Base-by-base conservation (phyloP, 2,888 invertebrate species). In the Cactoblastis cactorum region DNA sequence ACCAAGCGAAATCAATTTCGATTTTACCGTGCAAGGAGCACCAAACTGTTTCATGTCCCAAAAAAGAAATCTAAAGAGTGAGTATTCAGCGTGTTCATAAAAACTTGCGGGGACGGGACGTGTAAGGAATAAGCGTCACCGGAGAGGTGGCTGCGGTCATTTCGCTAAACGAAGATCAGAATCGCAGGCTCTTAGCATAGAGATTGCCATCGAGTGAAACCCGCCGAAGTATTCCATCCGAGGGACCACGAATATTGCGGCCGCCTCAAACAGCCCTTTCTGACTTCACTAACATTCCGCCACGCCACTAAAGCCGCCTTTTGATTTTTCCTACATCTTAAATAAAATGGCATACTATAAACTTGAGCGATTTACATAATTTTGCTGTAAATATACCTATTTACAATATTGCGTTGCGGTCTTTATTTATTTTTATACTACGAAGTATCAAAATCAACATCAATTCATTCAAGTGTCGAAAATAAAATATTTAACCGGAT, bases 101-200 rank as follows among this genome's bases (percentile, higher is more conserved):
- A 87, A 87, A 84, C 80, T 84, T 81, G 69, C 79, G 74, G 76
- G 79, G 80, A 79, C 78, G 77, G 79, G 83, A 88, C 87, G 88
- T 88, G 88, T 86, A 80, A 80, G 83, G 87, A 87, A 86, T 88
- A 86, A 85, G 76, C 85, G 83, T 84, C 83, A 80, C 81, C 78
- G 74, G 73, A 72, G 80, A 80, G 83, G 87, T 81, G 86, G 76
- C 86, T 86, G 89, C 85, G 89, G 89, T 89, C 89, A 89, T 89
- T 89, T 71, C 84, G 88, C 86, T 88, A 89, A 89, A 88, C 88
- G 89, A 88, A 89, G 89, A 89, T 89, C 88, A 83, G 85, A 89
- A 89, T 89, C 89, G 86, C 83, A 83, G 81, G 85, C 88, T 86
- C 85, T 88, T 89, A 88, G 89, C 88, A 89, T 89, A 89, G 88